phyloP scores from a whole-genome alignment of 2,113 vertebrate genomes.

The Coreoperca whiteheadi region DNA sequence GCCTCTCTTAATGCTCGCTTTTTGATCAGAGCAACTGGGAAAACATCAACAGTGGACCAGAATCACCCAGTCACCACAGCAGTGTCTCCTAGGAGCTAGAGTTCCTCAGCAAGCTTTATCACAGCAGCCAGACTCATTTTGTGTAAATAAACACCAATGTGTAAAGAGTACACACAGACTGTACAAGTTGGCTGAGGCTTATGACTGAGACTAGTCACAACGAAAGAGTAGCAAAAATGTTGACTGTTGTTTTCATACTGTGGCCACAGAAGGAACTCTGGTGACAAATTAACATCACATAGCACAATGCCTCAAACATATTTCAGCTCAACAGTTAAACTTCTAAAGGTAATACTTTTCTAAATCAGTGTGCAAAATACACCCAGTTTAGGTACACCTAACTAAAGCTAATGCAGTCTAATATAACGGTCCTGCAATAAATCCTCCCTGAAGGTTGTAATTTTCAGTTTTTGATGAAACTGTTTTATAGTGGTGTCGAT shows the following conservation, averaged over 20 bases:
- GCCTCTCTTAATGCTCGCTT: background rate
- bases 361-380: background rate
- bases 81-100: constrained; percentile 31
- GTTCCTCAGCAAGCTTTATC: constrained; percentile 54
- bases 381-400: background rate
- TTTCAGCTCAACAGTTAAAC: background rate
- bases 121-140: constrained; percentile 50
- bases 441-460: too few relatives aligned
- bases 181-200: constrained; percentile 5
- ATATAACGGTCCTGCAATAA: too few relatives aligned
- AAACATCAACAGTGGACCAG: constrained; percentile 22
- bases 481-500: too few relatives aligned
- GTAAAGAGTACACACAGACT: constrained; percentile 35
- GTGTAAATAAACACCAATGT: constrained; percentile 55
- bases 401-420: background rate
- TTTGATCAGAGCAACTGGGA: background rate
- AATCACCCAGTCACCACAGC: constrained; percentile 15
- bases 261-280: constrained; percentile 1
- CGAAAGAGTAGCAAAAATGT: background rate
- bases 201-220: constrained; percentile 22
- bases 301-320: background rate
- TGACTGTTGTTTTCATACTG: background rate
- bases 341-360: background rate
- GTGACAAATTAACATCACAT: background rate
- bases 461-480: too few relatives aligned